A percentile compares a stretch with the other conserved stretches of the same genome.
Conservation (phyloP, 2,113 vertebrate species). For the Rynchops niger region DNA sequence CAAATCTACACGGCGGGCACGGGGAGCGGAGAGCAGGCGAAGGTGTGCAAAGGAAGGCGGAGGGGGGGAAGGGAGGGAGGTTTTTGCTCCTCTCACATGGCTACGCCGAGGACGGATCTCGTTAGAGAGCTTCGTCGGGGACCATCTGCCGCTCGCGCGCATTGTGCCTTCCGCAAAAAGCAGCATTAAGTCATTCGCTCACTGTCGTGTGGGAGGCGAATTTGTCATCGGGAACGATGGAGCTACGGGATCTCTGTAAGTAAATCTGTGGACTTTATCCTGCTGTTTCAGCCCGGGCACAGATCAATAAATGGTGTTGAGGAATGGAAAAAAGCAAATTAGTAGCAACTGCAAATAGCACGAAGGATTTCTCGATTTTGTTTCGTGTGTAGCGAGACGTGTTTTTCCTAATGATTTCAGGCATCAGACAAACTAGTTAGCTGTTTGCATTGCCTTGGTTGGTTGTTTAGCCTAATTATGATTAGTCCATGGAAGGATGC, state of each 20-base stretch:
- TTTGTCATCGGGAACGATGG: conserved; percentile 73
- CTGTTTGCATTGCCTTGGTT: background rate
- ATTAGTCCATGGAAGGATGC: background rate
- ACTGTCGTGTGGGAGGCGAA: conserved; percentile 53
- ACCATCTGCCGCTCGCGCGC: conserved; percentile 40
- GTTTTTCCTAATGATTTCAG: background rate
- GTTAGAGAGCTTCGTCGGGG: conserved; percentile 25
- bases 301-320: background rate
- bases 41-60: conserved; percentile 65
- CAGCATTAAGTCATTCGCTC: conserved; percentile 64
- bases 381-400: background rate
- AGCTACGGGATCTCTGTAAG: conserved; percentile 81
- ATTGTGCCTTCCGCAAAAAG: conserved; percentile 22
- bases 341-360: background rate
- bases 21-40: conserved; percentile 50
- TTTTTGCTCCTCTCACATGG: conserved; percentile 71
- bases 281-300: background rate
- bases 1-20: conserved; percentile 75
- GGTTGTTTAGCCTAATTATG: background rate
- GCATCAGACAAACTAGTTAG: background rate
- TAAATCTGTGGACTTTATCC: conserved; percentile 43
- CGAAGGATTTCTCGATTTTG: background rate
- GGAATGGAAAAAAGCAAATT: background rate
- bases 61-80: background rate
- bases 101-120: conserved; percentile 38